Percentiles rank a stretch among this genome's conserved stretches.
phyloP scores from a whole-genome alignment of 2,888 invertebrate species.

The Hypsopygia costalis region DNA sequence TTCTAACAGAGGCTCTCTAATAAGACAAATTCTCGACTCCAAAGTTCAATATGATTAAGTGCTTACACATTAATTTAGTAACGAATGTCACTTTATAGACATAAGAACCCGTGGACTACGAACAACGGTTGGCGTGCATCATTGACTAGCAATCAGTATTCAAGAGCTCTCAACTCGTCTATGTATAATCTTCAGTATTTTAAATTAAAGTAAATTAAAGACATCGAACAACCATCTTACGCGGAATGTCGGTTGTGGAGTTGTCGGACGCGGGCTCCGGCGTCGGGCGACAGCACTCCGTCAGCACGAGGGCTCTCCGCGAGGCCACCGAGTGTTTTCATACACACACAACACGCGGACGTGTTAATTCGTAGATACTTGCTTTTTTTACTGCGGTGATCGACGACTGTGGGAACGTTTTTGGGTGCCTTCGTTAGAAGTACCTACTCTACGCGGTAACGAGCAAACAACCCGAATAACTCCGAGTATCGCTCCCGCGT shows the following conservation, averaged over 20 bases:
- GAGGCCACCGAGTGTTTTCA: conserved; percentile 72
- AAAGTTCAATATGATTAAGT: conserved; percentile 1
- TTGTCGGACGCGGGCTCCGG: conserved; percentile 36
- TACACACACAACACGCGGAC: conserved; percentile 73
- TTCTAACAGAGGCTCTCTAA: conserved; percentile 1
- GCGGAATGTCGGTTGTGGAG: conserved; percentile 44
- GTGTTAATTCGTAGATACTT: conserved; percentile 80
- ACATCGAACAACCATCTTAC: conserved; percentile 65
- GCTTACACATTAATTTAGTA: conserved; percentile 11
- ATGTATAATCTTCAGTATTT: conserved; percentile 41
- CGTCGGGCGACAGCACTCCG: conserved; percentile 58
- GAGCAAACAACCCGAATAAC: conserved; percentile 72
- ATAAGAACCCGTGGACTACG: conserved; percentile 33
- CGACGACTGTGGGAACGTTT: conserved; percentile 79
- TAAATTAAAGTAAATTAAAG: conserved; percentile 72
- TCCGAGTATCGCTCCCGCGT: conserved; percentile 67
- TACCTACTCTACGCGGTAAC: conserved; percentile 69
- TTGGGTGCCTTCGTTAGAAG: conserved; percentile 75
- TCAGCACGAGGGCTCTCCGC: conserved; percentile 71
- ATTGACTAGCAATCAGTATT: conserved; percentile 47
- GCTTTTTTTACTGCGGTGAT: conserved; percentile 73
- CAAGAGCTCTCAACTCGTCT: conserved; percentile 44
- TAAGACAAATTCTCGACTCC: conserved; percentile 5
- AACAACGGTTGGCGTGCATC: conserved; percentile 46
- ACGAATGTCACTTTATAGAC: conserved; percentile 18